Conservation (phyloP, 2,797 vertebrate genomes). For the Propithecus perrieri region DNA sequence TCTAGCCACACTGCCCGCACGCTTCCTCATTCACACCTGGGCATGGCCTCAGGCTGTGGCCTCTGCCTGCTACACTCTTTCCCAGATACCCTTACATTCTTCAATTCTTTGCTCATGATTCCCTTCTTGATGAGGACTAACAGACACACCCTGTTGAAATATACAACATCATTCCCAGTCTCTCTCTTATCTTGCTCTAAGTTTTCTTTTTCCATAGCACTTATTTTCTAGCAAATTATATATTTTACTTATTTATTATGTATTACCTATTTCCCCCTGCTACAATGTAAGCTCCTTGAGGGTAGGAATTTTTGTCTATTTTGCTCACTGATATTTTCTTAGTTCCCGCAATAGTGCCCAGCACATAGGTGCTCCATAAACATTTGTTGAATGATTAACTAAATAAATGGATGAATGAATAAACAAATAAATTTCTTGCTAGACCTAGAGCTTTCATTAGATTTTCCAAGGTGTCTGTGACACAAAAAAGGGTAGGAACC, state of each 20-base stretch:
- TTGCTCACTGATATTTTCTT: not conserved
- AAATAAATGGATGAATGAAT: not conserved
- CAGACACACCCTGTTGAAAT: not conserved
- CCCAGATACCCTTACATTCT: not conserved
- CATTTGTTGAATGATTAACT: slow-evolving; percentile 42
- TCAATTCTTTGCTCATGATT: not conserved
- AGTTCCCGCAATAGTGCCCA: not conserved
- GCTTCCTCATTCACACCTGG: not conserved
- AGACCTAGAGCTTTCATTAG: not conserved
- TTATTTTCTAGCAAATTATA: not conserved
- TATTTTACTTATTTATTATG: not conserved
- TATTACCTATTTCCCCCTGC: not conserved
- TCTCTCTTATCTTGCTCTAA: not conserved
- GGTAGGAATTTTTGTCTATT: not conserved
- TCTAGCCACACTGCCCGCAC: not conserved
- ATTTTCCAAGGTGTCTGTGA: slow-evolving; percentile 9
- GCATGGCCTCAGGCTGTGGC: not conserved
- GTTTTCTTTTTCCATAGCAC: not conserved
- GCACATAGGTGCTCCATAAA: not conserved
- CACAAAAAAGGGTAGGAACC: not conserved
- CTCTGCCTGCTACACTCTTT: fast-evolving
- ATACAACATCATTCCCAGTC: not conserved
- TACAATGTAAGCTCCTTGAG: not conserved
- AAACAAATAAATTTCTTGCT: not conserved
- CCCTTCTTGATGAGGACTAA: not conserved